phyloP scores from a whole-genome alignment of 92 coral and sea anemone species.

The Heteractis magnifica region DNA sequence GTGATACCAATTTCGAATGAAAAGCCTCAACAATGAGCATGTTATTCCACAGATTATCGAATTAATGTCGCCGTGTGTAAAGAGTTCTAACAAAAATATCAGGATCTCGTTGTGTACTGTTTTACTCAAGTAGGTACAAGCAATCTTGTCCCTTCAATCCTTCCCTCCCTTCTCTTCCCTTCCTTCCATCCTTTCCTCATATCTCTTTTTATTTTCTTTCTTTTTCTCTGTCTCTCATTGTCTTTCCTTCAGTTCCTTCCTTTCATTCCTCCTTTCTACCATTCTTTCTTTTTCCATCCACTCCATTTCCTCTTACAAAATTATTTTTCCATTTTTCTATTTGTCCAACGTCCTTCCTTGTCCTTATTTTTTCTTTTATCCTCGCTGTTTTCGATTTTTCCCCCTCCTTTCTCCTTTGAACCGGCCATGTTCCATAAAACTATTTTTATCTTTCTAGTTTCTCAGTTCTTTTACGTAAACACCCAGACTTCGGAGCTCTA shows the following conservation, averaged over 20 bases:
- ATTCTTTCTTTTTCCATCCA: not conserved
- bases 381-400: not conserved
- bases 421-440: not conserved
- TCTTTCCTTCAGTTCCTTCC: not conserved
- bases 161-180: not conserved
- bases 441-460: conserved; percentile 54
- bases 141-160: not conserved
- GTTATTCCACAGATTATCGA: conserved; percentile 62
- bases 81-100: conserved; percentile 73
- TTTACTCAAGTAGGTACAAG: conserved; percentile 78
- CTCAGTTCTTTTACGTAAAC: conserved; percentile 68
- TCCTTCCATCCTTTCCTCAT: not conserved
- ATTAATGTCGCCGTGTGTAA: conserved; percentile 55
- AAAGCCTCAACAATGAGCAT: not conserved
- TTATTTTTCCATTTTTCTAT: no score
- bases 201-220: not conserved
- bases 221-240: no score
- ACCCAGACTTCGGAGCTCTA: conserved; percentile 77
- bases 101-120: conserved; percentile 83
- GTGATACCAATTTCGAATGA: no score
- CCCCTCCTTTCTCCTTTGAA: not conserved
- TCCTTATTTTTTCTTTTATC: not conserved
- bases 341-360: not conserved
- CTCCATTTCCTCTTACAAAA: not conserved
- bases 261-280: not conserved